Conservation (phyloP, 30 jellyfish, hydroid and myxozoan genomes). For the Aurelia aurita region DNA sequence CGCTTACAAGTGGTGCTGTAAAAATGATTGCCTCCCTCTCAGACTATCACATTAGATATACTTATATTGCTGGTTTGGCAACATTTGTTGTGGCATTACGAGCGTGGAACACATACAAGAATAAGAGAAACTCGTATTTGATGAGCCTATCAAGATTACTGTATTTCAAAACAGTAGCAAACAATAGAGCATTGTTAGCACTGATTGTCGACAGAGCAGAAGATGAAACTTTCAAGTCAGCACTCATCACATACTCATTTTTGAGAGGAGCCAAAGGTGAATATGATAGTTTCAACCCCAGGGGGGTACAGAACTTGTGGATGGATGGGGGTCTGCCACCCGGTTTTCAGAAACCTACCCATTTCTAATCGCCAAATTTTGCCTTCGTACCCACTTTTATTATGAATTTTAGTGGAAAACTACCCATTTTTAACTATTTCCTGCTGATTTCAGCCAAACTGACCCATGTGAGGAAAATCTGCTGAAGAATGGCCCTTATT, state of each 20-base stretch:
- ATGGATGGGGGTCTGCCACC: no score
- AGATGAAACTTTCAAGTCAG: conserved; percentile 86
- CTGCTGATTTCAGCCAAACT: no score
- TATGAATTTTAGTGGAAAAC: no score
- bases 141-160: conserved; percentile 69
- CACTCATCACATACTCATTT: conserved; percentile 78
- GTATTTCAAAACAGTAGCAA: conserved; percentile 87
- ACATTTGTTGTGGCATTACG: conserved; percentile 75
- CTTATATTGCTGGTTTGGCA: conserved; percentile 66
- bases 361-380: no score
- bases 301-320: no score
- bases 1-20: conserved; percentile 64
- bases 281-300: no score
- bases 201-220: conserved; percentile 91
- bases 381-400: no score
- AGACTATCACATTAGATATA: conserved; percentile 61
- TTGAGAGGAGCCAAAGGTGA: conserved; percentile 17
- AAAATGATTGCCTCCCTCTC: conserved; percentile 53
- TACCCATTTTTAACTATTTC: no score
- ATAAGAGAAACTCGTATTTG: conserved; percentile 82
- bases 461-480: no score
- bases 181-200: conserved; percentile 84
- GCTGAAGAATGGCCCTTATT: no score
- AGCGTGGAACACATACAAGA: conserved; percentile 93
- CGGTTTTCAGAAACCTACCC: no score